These are phyloP conservation scores for Leguminivora glycinivorella DNA, from an alignment of 1,140 invertebrate genomes.

Conservation along the genomic window DNA sequence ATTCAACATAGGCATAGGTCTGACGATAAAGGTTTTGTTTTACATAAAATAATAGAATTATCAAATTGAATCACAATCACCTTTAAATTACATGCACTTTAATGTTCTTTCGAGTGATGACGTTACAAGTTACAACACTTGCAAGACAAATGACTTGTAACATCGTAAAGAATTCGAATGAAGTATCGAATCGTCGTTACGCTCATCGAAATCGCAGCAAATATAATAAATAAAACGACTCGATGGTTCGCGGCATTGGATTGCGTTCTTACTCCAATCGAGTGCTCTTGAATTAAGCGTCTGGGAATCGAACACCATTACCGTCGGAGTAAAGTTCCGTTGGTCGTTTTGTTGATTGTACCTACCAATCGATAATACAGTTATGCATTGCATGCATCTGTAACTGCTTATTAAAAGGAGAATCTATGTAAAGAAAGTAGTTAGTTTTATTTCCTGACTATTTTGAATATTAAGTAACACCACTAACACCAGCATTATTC, in stretches of 20 bases:
- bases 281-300: slow-evolving; percentile 45
- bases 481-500: no score
- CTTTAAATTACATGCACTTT: no score
- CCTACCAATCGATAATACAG: neutral
- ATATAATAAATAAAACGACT: slow-evolving; percentile 25
- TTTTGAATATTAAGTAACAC: no score
- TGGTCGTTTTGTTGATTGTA: slow-evolving; percentile 39
- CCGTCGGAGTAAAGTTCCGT: slow-evolving; percentile 40
- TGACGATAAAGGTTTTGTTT: no score
- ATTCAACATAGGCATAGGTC: no score
- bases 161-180: slow-evolving; percentile 22
- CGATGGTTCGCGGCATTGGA: slow-evolving; percentile 38
- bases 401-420: no score
- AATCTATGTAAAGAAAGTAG: no score
- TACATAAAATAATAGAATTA: no score
- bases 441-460: no score
- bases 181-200: slow-evolving; percentile 22
- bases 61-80: no score
- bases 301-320: slow-evolving; percentile 41
- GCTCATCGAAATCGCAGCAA: slow-evolving; percentile 16
- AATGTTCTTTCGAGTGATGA: neutral
- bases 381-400: no score
- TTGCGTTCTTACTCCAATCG: slow-evolving; percentile 39
- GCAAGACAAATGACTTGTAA: slow-evolving; percentile 15
- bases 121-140: neutral